These are phyloP conservation scores for Calidris pygmaea DNA, from an alignment of 2,113 vertebrate genomes.

Conservation along the genomic window DNA sequence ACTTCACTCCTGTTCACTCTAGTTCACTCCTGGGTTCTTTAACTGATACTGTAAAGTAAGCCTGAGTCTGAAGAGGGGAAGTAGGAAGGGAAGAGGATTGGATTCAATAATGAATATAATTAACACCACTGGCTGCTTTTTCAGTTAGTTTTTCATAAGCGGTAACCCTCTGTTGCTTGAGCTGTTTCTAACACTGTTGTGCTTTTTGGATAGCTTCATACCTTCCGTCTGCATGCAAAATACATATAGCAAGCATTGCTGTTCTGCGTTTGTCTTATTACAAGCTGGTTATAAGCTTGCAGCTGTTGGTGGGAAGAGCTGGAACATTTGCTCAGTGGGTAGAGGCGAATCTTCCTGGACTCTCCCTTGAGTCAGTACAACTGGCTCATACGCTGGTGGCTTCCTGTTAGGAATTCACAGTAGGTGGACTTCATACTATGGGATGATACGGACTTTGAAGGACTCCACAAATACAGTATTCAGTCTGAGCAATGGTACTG, in stretches of 20 bases:
- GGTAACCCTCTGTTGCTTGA: not conserved
- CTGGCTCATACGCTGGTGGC: not conserved
- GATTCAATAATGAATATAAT: not conserved
- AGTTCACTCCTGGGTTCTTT: not conserved
- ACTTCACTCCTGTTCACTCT: too few relatives aligned
- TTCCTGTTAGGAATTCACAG: not conserved
- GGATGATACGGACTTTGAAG: too few relatives aligned
- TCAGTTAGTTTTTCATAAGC: not conserved
- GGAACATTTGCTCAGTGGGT: not conserved
- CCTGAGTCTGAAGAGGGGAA: not conserved
- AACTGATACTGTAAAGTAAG: not conserved
- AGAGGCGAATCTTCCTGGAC: not conserved
- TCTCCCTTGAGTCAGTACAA: not conserved
- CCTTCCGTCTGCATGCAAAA: not conserved
- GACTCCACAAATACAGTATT: not conserved
- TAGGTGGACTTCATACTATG: not conserved
- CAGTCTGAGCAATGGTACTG: not conserved
- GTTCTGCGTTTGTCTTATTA: not conserved
- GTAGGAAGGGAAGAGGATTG: not conserved
- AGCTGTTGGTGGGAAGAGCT: not conserved
- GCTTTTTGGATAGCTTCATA: not conserved
- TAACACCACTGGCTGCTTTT: not conserved
- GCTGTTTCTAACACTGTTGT: not conserved
- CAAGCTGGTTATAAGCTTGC: not conserved
- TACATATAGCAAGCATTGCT: fast-evolving